These are phyloP conservation scores for Drosophila borborema DNA, from an alignment of 2,888 invertebrate species.

Conservation along the genomic window DNA sequence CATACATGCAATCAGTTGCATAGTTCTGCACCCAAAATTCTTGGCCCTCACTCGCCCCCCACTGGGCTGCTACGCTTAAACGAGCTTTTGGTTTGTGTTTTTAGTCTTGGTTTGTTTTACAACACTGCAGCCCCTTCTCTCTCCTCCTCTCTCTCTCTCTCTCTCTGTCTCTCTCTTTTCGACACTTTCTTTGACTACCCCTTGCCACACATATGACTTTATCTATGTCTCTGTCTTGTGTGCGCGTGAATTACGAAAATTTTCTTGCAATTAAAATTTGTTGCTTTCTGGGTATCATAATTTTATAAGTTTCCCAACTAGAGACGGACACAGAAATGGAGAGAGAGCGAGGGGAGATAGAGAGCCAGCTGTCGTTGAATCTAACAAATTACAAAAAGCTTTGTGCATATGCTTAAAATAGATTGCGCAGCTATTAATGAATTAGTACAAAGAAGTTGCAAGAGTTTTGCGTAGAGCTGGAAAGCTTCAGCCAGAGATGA, in stretches of 20 bases:
- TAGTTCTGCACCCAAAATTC: constrained; percentile 8
- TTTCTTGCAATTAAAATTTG: constrained; percentile 80
- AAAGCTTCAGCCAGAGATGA: not conserved
- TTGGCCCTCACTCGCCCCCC: not conserved
- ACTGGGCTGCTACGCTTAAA: constrained; percentile 22
- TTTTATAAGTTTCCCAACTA: constrained; percentile 70
- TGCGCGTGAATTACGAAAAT: constrained; percentile 67
- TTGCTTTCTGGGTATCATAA: constrained; percentile 78
- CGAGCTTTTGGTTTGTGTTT: constrained; percentile 23
- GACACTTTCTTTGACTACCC: not conserved
- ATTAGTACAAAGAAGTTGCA: constrained; percentile 46
- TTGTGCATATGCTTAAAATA: constrained; percentile 62
- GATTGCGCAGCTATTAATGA: constrained; percentile 50
- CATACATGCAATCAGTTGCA: constrained; percentile 43
- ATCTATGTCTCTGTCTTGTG: constrained; percentile 34
- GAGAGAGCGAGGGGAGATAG: not conserved
- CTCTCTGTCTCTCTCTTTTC: not conserved
- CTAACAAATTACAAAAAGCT: constrained; percentile 69
- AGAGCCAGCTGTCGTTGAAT: constrained; percentile 20
- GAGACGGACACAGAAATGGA: not conserved
- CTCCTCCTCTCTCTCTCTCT: not conserved
- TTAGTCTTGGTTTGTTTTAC: constrained; percentile 11
- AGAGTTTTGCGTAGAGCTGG: constrained; percentile 5
- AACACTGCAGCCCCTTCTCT: constrained; percentile 1
- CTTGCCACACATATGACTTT: constrained; percentile 17